These are phyloP conservation scores for Mythimna vitellina DNA, from an alignment of 2,888 invertebrate genomes.

Conservation along the genomic window DNA sequence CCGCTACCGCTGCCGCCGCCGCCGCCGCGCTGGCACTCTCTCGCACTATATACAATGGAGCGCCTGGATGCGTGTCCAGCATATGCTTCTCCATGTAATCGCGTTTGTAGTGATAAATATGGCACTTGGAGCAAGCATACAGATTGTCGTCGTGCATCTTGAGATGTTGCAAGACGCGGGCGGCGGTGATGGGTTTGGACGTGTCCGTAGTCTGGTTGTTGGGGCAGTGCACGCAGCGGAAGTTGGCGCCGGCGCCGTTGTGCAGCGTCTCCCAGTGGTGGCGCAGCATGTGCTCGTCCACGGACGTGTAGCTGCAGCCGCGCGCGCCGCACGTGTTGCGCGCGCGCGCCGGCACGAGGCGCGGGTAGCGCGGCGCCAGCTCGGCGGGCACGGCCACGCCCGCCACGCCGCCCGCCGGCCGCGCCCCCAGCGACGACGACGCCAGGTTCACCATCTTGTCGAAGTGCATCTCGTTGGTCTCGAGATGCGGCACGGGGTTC, in stretches of 20 bases:
- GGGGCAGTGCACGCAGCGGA: slow-evolving; percentile 94
- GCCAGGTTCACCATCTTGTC: slow-evolving; percentile 96
- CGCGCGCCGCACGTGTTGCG: slow-evolving; percentile 94
- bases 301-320: slow-evolving; percentile 93
- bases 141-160: slow-evolving; percentile 94
- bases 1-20: slow-evolving; percentile 2
- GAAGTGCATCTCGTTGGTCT: slow-evolving; percentile 94
- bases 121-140: slow-evolving; percentile 93
- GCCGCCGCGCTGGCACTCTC: slow-evolving; percentile 59
- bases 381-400: slow-evolving; percentile 68
- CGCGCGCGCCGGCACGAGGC: slow-evolving; percentile 73
- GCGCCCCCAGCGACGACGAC: slow-evolving; percentile 90
- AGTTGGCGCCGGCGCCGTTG: slow-evolving; percentile 90
- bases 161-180: slow-evolving; percentile 93
- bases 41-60: slow-evolving; percentile 82
- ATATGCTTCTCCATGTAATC: slow-evolving; percentile 93
- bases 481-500: slow-evolving; percentile 95
- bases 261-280: slow-evolving; percentile 94
- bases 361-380: slow-evolving; percentile 47
- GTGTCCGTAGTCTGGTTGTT: slow-evolving; percentile 88
- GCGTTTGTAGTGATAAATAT: slow-evolving; percentile 92
- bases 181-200: slow-evolving; percentile 85
- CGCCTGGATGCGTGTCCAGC: slow-evolving; percentile 90
- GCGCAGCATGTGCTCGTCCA: slow-evolving; percentile 93
- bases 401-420: slow-evolving; percentile 73